Evolutionary conservation across 35 echinoderm and acorn worm species (phyloP).

Genomic region (Ophiothrix spiculata): DNA sequence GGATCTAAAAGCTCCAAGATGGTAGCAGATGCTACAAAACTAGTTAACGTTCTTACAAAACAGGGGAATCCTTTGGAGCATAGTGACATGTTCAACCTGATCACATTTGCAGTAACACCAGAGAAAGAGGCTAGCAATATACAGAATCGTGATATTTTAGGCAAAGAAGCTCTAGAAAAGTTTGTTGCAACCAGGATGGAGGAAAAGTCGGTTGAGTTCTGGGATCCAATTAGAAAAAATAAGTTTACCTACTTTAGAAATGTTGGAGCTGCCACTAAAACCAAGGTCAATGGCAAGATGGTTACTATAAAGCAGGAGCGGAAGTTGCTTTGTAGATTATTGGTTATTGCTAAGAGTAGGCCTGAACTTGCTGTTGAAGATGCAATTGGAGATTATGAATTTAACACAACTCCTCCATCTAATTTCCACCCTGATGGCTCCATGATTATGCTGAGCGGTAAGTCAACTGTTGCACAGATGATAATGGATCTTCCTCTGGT

Average conservation of each 20-base stretch:
- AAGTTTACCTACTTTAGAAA: neutral
- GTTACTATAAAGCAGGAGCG: neutral
- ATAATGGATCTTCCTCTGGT: neutral
- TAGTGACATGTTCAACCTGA: neutral
- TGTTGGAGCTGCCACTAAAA: neutral
- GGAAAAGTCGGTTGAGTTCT: neutral
- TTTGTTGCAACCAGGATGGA: neutral
- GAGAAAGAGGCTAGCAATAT: neutral
- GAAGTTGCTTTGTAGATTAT: neutral
- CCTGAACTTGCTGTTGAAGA: neutral
- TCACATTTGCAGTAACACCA: neutral
- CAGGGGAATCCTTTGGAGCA: neutral
- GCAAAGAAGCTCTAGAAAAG: neutral
- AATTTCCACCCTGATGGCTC: neutral
- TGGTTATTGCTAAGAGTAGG: neutral
- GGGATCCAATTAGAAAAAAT: neutral
- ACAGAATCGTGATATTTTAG: neutral
- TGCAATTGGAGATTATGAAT: neutral
- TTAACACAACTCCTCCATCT: neutral
- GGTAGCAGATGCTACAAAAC: neutral
- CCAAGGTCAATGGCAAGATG: neutral
- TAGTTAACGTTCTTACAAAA: neutral
- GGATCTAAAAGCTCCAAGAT: neutral
- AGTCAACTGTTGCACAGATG: neutral
- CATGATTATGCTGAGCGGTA: neutral